Base-by-base conservation (phyloP, 2,113 vertebrate species). In the Eulemur rufifrons region DNA sequence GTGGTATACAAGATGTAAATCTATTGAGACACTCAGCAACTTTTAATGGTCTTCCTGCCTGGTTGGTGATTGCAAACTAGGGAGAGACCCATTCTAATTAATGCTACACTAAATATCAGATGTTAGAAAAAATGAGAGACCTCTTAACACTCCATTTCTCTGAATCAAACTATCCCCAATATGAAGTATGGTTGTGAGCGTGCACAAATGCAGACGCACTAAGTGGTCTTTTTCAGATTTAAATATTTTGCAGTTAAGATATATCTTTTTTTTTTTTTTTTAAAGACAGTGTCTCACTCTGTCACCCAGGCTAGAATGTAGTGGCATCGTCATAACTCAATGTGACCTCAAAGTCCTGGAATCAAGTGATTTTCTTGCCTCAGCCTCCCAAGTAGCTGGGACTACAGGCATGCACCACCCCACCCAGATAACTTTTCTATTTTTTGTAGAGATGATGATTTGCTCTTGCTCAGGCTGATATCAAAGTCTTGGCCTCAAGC, bases 1-100 rank as follows among this genome's bases (percentile, higher is more conserved):
- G 64, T 78, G 27, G 93, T 73, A 66, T 87, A 34, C 14, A 71
- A 90, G 27, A 56, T 59, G 14, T 27, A 66, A 91, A 91, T 87
- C 73, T 83, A 17, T 56, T 11, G 83, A 47, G 23, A 74, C 32
- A 25, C 50, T 66, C 39, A 76, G 59, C 29, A 77, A 66, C n/a
- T 91, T 77, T 86, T 61, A 77, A 85, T 54, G n/a, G 63, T 84
- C 77, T 74, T 95, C 50, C 87, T 76, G 66, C 27, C 78, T 86
- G 61, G 13, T 29, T 89, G 34, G 29, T 56, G 59, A 95, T 23
- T 82, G 34, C 6, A 77, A 89, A 87, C 56, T 80, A 87, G 39
- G 21, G 59, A 89, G 64, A 61, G 25, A 88, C 4, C 50, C 45
- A 42, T 39, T 39, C 7, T 81, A 89, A 59, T 63, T 39, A 93